Conservation (phyloP, 2,888 invertebrate genomes). For the Corythucha ciliata region DNA sequence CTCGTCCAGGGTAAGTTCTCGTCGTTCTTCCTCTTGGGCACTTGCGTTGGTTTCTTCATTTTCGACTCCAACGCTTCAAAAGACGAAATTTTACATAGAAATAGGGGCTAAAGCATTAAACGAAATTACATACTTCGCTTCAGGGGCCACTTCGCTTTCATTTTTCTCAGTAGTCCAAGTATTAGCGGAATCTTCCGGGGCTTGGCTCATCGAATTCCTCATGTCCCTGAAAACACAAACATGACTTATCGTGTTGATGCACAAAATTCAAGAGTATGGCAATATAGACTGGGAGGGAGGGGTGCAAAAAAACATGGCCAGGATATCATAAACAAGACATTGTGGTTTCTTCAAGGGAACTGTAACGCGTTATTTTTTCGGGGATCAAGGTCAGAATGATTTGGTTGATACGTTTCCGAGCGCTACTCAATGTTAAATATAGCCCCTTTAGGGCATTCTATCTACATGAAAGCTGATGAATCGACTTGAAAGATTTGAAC, state of each 20-base stretch:
- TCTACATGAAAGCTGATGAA: too few species aligned
- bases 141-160: slow-evolving; percentile 16
- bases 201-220: slow-evolving; percentile 8
- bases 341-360: too few species aligned
- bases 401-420: too few species aligned
- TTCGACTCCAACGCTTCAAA: neutral
- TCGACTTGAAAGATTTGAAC: neutral
- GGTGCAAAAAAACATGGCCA: too few species aligned
- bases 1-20: slow-evolving; percentile 86
- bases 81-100: slow-evolving; percentile 12
- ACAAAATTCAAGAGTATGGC: too few species aligned
- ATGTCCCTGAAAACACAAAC: slow-evolving; percentile 22
- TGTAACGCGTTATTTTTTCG: too few species aligned
- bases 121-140: slow-evolving; percentile 21
- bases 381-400: too few species aligned
- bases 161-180: slow-evolving; percentile 24
- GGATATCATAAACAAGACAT: too few species aligned
- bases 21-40: slow-evolving; percentile 41
- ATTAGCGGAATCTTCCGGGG: slow-evolving; percentile 9
- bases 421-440: too few species aligned
- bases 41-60: slow-evolving; percentile 38
- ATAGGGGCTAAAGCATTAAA: too few species aligned
- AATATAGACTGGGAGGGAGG: too few species aligned
- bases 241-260: neutral
- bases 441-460: too few species aligned